Base-by-base conservation (phyloP, 2,113 vertebrate genomes). In the Dasypus novemcinctus region DNA sequence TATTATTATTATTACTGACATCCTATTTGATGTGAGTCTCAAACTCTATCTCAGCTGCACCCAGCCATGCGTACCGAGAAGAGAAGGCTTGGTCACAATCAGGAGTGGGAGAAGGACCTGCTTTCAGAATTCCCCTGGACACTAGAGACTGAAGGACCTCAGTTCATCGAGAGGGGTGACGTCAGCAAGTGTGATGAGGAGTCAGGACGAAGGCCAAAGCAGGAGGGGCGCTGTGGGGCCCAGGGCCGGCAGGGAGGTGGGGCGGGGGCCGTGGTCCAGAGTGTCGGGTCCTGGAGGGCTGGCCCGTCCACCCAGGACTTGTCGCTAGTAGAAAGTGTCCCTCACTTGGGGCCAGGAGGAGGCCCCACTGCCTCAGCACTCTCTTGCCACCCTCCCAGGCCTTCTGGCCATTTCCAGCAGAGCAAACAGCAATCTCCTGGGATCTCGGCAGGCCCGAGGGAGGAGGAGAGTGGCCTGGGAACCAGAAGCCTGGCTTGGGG, bases 401-500 rank as follows among this genome's bases (percentile, higher is more conserved):
- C 17, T 59, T 59, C 57, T 41, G 75, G 90, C 38, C 27, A 29
- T 83, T 94, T 91, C 91, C 71, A 87, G 33, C 33, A 79, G 69
- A 88, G 36, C 41, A 9, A 41, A 63, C 8, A 25, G 0, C 13
- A 79, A 71, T 69, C 68, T 92, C 88, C 79, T 80, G 88, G 81
- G 95, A 88, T 75, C 41, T 46, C 41, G 9, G n/a, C 38, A 33
- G 93, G 64, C 80, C 79, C 13, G 21, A 87, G 79, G 20, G 68
- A 52, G 57, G 57, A 12, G 46, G 23, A 82, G 59, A n/a, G 57
- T 76, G 36, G 25, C 79, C 92, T 97, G 96, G 93, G 96, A 96
- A 95, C 90, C 82, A 87, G 69, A 87, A 92, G 85, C 81, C 69
- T 95, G 97, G 97, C 86, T 68, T 54, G 46, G n/a, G 33, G 78